phyloP scores from a whole-genome alignment of 2,797 vertebrate species.

The Coregonus suidteri region DNA sequence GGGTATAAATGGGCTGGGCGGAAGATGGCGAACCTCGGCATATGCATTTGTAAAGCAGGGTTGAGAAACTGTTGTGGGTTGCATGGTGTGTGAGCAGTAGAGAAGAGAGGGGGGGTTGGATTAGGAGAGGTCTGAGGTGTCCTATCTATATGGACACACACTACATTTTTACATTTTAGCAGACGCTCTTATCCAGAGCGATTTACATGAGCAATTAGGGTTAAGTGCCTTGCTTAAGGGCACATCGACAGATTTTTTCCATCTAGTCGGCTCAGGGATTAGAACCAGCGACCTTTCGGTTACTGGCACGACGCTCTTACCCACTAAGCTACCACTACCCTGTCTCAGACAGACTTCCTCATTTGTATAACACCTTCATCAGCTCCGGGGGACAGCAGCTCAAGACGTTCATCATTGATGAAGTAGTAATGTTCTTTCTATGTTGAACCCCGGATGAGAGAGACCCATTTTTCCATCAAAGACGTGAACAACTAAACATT shows the following conservation, averaged over 20 bases:
- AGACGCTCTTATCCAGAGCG: too few species aligned
- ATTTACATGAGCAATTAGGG: too few species aligned
- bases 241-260: too few species aligned
- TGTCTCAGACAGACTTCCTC: slow-evolving; percentile 13
- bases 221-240: too few species aligned
- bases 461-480: neutral
- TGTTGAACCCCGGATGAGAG: neutral
- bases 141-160: slow-evolving; percentile 7
- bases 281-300: too few species aligned
- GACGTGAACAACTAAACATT: neutral
- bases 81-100: neutral
- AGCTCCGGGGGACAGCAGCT: neutral
- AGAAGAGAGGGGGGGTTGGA: neutral
- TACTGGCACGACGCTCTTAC: too few species aligned
- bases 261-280: too few species aligned
- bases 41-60: neutral
- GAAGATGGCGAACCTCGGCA: too few species aligned
- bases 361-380: neutral
- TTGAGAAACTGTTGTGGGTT: neutral
- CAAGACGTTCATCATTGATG: neutral
- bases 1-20: neutral
- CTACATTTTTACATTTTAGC: too few species aligned
- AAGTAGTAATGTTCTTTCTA: neutral
- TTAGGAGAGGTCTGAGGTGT: neutral
- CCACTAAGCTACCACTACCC: neutral